A percentile compares a stretch with the other conserved stretches of the same genome.
Evolutionary conservation across 2,797 vertebrate species (phyloP).

Genomic region (Eospalax fontanierii): DNA sequence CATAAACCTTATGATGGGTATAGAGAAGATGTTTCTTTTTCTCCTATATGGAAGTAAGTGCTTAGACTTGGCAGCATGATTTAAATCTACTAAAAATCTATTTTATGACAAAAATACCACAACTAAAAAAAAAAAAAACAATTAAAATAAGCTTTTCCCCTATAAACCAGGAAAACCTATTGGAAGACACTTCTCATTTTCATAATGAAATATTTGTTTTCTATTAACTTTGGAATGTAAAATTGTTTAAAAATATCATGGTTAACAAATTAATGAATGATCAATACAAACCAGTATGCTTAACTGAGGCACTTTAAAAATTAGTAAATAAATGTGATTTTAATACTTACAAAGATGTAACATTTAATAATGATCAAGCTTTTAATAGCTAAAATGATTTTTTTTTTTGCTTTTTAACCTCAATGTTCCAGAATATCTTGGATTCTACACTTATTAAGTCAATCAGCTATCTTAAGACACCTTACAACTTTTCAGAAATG

Average conservation of each 20-base stretch:
- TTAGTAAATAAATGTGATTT: background rate
- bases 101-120: slow-evolving; percentile 6
- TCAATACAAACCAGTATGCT: background rate
- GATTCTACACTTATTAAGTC: slow-evolving; percentile 21
- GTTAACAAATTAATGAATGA: background rate
- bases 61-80: slow-evolving; percentile 22
- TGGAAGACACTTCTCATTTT: background rate
- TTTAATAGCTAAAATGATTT: slow-evolving; percentile 14
- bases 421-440: background rate
- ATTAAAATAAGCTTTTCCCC: background rate
- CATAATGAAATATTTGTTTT: slow-evolving; percentile 53
- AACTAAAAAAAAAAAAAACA: background rate
- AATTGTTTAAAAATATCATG: background rate
- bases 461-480: background rate
- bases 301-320: slow-evolving; percentile 17
- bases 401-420: slow-evolving; percentile 24
- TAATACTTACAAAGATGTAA: background rate
- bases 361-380: slow-evolving; percentile 29
- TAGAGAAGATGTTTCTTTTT: background rate
- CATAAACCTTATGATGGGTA: background rate
- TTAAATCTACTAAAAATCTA: slow-evolving; percentile 41
- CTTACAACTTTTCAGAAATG: slow-evolving; percentile 38
- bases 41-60: background rate
- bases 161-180: slow-evolving; percentile 11
- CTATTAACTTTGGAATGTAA: slow-evolving; percentile 46